A percentile compares a stretch with the other conserved stretches of the same genome.
These are phyloP conservation scores for Hydrochoerus hydrochaeris DNA, from an alignment of 2,113 vertebrate genomes.

Conservation along the genomic window DNA sequence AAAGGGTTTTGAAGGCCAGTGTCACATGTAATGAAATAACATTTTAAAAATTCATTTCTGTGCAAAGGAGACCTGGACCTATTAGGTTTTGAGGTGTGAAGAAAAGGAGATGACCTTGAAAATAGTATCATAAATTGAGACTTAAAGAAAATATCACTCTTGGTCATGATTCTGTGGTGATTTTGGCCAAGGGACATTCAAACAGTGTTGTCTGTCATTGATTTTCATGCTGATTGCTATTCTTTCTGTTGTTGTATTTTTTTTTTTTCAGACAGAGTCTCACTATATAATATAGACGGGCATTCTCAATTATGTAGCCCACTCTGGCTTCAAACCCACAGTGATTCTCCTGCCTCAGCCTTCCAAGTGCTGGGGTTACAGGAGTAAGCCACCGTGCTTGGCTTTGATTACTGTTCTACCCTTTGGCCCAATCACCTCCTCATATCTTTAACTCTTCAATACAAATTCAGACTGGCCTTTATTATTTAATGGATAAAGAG, in stretches of 20 bases:
- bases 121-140: background rate
- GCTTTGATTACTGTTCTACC: background rate
- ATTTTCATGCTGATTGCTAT: background rate
- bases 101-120: background rate
- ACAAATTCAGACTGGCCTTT: background rate
- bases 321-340: background rate
- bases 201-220: background rate
- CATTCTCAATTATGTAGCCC: background rate
- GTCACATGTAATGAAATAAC: background rate
- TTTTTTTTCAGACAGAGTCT: background rate
- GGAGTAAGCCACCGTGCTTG: background rate
- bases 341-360: background rate
- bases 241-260: background rate
- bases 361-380: background rate
- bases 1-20: background rate
- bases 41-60: background rate
- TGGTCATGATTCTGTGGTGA: background rate
- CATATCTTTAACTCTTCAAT: background rate
- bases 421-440: background rate
- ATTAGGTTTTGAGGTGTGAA: background rate
- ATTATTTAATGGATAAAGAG: background rate
- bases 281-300: background rate
- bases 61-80: background rate
- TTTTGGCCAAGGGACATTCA: background rate
- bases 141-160: background rate